Conservation (phyloP, 2,113 vertebrate species). For the Crotalus tigris region DNA sequence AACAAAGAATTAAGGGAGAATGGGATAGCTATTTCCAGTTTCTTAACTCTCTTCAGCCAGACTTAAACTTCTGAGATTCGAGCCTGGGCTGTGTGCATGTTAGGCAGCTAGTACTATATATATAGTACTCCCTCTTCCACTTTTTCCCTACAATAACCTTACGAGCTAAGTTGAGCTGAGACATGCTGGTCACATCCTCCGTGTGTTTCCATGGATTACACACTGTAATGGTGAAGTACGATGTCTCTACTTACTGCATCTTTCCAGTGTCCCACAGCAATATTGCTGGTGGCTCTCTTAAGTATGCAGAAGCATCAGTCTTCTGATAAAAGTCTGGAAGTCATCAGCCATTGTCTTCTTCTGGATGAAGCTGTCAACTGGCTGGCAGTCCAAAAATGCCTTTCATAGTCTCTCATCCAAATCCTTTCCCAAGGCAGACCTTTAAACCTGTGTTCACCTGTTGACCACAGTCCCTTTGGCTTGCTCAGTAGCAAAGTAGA, state of each 20-base stretch:
- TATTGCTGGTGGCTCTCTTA: no score
- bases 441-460: conserved; percentile 12
- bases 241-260: no score
- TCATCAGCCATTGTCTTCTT: background rate
- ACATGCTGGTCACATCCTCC: background rate
- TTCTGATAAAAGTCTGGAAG: background rate
- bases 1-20: no score
- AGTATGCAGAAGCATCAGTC: background rate
- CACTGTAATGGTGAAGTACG: background rate
- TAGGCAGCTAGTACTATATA: no score
- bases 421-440: background rate
- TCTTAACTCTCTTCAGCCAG: no score
- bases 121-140: background rate
- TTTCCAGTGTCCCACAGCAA: no score
- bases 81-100: no score
- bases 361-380: background rate
- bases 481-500: conserved; percentile 19
- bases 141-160: background rate
- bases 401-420: background rate
- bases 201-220: background rate
- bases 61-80: no score
- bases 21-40: no score
- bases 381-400: background rate
- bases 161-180: background rate
- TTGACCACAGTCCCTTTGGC: conserved; percentile 29